phyloP scores from a whole-genome alignment of 1,140 invertebrate genomes.

The Leptonema lineaticorne region DNA sequence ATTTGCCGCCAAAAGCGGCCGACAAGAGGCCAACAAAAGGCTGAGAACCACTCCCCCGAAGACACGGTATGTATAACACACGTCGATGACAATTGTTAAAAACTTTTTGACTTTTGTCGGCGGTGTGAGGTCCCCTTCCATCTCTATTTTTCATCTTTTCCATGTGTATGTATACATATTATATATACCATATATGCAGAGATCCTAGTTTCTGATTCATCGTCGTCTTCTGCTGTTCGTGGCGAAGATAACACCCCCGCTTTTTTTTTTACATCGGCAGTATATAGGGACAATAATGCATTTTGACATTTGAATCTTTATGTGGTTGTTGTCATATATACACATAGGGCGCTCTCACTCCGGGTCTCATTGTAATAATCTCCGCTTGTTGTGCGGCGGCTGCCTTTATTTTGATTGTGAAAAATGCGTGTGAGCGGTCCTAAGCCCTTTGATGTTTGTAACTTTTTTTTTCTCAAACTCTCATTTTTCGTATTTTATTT shows the following conservation, averaged over 20 bases:
- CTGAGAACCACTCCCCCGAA: conserved; percentile 2
- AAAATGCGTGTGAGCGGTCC: conserved; percentile 17
- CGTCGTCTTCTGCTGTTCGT: too few relatives aligned
- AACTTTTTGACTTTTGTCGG: conserved; percentile 3
- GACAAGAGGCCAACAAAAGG: conserved; percentile 7
- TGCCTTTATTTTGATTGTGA: conserved; percentile 30
- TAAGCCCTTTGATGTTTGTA: conserved; percentile 13
- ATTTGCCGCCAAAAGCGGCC: neutral
- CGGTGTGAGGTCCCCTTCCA: conserved; percentile 1
- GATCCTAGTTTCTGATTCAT: too few relatives aligned
- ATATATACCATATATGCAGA: too few relatives aligned
- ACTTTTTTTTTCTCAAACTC: too few relatives aligned
- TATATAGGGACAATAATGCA: conserved; percentile 22
- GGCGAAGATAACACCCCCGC: too few relatives aligned
- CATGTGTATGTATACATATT: too few relatives aligned
- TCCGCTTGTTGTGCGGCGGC: neutral
- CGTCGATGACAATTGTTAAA: too few relatives aligned
- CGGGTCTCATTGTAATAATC: conserved; percentile 14
- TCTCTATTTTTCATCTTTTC: neutral
- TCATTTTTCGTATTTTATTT: too few relatives aligned
- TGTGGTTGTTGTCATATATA: neutral
- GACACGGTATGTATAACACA: too few relatives aligned
- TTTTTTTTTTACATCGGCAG: neutral
- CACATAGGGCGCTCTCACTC: conserved; percentile 26
- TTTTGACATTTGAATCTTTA: conserved; percentile 32